Conservation (phyloP, 2,113 vertebrate species). For the Chamaetylas fuelleborni region DNA sequence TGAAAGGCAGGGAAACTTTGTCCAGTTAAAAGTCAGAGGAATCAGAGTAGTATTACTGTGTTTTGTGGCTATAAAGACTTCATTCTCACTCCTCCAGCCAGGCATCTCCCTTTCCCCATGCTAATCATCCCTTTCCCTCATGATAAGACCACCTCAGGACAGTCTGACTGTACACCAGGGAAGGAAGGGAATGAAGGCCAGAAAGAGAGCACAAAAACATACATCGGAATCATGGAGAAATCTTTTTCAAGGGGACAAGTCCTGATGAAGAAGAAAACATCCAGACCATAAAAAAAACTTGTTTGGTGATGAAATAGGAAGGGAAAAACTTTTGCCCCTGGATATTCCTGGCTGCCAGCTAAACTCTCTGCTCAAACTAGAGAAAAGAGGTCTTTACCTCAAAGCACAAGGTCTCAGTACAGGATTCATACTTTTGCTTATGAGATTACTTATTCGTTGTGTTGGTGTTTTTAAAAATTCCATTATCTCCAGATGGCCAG, state of each 20-base stretch:
- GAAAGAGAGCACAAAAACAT: background rate
- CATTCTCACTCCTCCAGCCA: background rate
- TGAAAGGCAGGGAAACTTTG: background rate
- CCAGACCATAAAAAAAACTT: background rate
- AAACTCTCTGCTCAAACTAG: background rate
- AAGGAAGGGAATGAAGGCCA: background rate
- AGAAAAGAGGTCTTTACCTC: background rate
- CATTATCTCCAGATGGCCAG: background rate
- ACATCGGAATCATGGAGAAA: background rate
- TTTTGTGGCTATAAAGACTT: background rate
- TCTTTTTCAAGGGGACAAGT: background rate
- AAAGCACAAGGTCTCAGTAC: background rate
- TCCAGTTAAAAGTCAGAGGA: background rate
- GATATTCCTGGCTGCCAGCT: background rate
- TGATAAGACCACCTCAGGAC: background rate
- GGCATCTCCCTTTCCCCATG: background rate
- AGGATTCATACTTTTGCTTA: background rate
- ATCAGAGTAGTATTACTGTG: background rate
- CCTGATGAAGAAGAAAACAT: background rate
- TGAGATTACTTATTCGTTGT: background rate
- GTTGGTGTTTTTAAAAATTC: background rate
- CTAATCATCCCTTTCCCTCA: background rate
- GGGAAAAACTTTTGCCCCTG: background rate
- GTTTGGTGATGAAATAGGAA: background rate
- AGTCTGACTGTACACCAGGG: background rate